Evolutionary conservation across 2,113 vertebrate genomes (phyloP), one percentile per base, ranked within the genome.

Genomic region (Carassius auratus): DNA sequence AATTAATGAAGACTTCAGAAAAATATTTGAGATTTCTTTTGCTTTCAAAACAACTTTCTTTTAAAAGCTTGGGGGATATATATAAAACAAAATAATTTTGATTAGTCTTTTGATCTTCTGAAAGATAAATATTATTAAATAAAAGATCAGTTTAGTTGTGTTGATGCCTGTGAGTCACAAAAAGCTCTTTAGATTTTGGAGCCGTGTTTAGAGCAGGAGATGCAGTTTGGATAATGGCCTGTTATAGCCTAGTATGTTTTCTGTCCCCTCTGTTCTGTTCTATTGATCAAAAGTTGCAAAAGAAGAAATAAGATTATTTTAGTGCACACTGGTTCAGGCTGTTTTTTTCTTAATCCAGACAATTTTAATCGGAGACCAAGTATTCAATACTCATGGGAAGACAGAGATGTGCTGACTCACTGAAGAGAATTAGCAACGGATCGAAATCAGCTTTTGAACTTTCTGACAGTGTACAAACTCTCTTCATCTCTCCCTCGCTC

Each of bases 351-450:
- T 52, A 7, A 45, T 42, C 33, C 33, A 50, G 73, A 88, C 86
- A 59, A 76, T 84, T 79, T 80, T 84, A 88, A 85, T 84, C 78
- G 36, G 48, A 83, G 87, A 30, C 82, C 75, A 74, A 81, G 66
- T 69, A 71, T 45, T 83, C 64, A 85, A 64, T 74, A 45, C 87
- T 55, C 87, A 19, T 76, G 86, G 78, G 64, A 14, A 83, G 71
- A 76, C 61, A 55, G 81, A 61, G 78, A 81, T 90, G 64, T 83
- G 50, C 77, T 85, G 80, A 76, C 84, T 64, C 87, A 57, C 86
- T 76, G 81, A 75, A 83, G 78, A 86, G 86, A 73, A 87, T 89
- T 82, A 88, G 73, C 87, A 84, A 71, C 17, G 38, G 71, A 45
- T 62, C 73, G 12, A 50, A 69, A 33, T 52, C 57, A 59, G 85